Percentiles rank a stretch among this genome's conserved stretches.
Evolutionary conservation across 1,140 invertebrate genomes (phyloP).

Genomic region (Leptopilina boulardi): DNA sequence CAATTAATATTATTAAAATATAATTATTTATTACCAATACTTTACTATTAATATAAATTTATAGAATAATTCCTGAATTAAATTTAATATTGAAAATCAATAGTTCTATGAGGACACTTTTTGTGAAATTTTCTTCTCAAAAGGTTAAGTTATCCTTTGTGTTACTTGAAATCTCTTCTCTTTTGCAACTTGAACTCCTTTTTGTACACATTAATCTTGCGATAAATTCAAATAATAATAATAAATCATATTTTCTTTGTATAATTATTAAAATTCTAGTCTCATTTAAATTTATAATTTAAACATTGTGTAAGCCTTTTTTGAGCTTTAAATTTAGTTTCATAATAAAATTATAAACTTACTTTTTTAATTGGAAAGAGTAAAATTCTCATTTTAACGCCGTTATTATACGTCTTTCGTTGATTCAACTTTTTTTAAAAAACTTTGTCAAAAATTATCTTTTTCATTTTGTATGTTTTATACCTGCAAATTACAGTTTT

Average conservation of each 20-base stretch:
- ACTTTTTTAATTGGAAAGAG: neutral
- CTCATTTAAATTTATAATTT: neutral
- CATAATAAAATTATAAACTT: constrained; percentile 8
- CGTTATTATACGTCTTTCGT: neutral
- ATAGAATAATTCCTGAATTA: neutral
- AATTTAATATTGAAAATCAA: neutral
- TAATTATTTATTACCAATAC: no score
- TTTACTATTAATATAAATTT: no score
- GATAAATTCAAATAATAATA: neutral
- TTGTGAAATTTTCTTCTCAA: neutral
- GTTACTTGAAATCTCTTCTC: neutral
- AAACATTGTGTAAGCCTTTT: neutral
- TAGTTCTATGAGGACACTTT: neutral
- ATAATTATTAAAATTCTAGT: neutral
- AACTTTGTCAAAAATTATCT: no score
- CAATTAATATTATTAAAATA: no score
- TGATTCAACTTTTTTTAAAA: neutral
- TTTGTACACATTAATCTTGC: neutral
- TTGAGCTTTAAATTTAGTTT: constrained; percentile 7
- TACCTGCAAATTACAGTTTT: no score
- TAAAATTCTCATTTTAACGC: neutral
- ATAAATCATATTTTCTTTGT: neutral
- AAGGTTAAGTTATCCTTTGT: neutral
- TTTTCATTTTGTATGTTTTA: no score
- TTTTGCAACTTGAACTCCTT: neutral